Conservation (phyloP, 2,797 vertebrate genomes). For the Molossus alvarezi region DNA sequence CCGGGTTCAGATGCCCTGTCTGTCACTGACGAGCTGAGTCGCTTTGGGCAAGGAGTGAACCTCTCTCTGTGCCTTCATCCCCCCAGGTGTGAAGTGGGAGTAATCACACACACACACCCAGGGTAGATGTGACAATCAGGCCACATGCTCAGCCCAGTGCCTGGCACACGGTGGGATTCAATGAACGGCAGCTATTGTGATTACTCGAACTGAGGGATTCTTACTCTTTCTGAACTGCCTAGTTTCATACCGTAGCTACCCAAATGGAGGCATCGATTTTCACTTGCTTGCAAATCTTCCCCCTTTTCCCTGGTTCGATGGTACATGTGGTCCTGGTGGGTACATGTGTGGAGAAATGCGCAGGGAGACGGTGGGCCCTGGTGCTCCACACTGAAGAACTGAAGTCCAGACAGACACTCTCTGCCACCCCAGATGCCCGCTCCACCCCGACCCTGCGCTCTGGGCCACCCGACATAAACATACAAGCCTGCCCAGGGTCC, state of each 20-base stretch:
- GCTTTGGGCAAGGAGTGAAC: not conserved
- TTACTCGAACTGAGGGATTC: not conserved
- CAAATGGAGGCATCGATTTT: not conserved
- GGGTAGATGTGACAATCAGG: not conserved
- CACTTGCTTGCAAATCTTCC: not conserved
- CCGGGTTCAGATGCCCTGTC: constrained; percentile 4
- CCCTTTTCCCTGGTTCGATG: not conserved
- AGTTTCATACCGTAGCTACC: not conserved
- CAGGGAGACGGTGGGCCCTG: not conserved
- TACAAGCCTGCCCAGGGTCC: not conserved
- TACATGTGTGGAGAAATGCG: rapidly evolving
- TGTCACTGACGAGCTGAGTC: not conserved
- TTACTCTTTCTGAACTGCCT: not conserved
- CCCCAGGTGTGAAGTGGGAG: not conserved
- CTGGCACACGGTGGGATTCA: not conserved
- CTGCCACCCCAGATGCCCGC: not conserved
- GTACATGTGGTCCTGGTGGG: not conserved
- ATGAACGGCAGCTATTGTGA: not conserved
- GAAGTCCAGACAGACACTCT: not conserved
- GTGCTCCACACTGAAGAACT: not conserved
- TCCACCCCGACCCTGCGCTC: not conserved
- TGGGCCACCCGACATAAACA: too few species aligned
- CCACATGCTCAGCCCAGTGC: not conserved
- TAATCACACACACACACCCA: not conserved
- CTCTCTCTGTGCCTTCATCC: not conserved